Evolutionary conservation across 64 coral and sea anemone genomes (phyloP).

Genomic region (Pocillopora damicornis): DNA sequence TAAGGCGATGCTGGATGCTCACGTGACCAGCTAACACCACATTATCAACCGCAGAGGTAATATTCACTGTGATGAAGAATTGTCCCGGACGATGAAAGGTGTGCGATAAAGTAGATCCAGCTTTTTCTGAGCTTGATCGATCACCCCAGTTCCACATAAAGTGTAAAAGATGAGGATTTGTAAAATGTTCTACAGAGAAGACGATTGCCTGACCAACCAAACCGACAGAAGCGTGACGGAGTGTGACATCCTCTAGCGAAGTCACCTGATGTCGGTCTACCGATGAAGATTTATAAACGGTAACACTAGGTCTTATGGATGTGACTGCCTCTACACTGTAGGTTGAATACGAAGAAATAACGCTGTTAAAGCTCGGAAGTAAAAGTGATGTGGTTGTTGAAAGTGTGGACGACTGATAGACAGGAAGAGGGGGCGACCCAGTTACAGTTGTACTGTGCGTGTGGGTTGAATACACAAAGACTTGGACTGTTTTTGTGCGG

Average conservation of each 20-base stretch:
- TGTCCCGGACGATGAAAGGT: conserved; percentile 38
- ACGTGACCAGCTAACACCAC: conserved; percentile 33
- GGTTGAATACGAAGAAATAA: neutral
- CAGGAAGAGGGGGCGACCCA: no score
- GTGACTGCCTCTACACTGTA: neutral
- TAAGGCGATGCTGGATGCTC: conserved; percentile 14
- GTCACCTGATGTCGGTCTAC: neutral
- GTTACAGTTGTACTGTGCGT: neutral
- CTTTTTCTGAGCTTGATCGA: conserved; percentile 22
- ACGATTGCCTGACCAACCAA: conserved; percentile 11
- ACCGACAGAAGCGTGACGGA: conserved; percentile 3
- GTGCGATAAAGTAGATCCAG: conserved; percentile 10
- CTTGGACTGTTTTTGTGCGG: neutral
- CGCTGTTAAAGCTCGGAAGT: neutral
- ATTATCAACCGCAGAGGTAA: conserved; percentile 37
- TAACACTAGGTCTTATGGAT: neutral
- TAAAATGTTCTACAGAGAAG: neutral
- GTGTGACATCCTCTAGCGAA: neutral
- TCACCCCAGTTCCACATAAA: conserved; percentile 61
- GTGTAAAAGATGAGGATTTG: neutral
- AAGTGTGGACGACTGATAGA: neutral
- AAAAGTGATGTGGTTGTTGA: neutral
- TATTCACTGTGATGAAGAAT: conserved; percentile 50
- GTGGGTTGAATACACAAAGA: neutral
- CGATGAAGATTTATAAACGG: neutral